Evolutionary conservation across 2,113 vertebrate genomes (phyloP).

Genomic region (Marcusenius ussheri): DNA sequence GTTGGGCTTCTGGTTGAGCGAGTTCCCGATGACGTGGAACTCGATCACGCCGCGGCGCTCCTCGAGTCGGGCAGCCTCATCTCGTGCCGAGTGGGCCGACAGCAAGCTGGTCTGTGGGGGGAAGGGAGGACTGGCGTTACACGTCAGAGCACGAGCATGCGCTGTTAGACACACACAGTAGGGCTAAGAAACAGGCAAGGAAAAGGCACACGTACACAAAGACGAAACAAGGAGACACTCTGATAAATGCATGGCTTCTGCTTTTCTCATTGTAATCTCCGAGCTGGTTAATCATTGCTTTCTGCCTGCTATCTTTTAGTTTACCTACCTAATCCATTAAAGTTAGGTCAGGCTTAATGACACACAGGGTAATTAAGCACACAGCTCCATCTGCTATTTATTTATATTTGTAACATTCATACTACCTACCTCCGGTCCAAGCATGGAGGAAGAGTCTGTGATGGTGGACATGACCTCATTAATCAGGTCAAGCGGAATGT

Average conservation of each 20-base stretch:
- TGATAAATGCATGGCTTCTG: neutral
- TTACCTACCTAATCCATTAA: neutral
- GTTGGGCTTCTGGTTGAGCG: slow-evolving; percentile 92
- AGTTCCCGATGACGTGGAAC: slow-evolving; percentile 95
- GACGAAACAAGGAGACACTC: neutral
- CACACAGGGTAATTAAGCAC: neutral
- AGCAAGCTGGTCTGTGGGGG: slow-evolving; percentile 79
- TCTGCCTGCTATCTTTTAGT: neutral
- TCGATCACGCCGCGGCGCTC: slow-evolving; percentile 93
- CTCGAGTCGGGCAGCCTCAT: slow-evolving; percentile 86
- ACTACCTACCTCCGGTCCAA: slow-evolving; percentile 76
- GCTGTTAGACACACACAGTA: neutral
- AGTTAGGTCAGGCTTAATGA: neutral
- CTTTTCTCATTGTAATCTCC: neutral
- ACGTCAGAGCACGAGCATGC: neutral
- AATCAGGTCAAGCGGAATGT: slow-evolving; percentile 94
- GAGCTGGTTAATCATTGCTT: neutral
- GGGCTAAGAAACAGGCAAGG: neutral
- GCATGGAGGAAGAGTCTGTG: slow-evolving; percentile 83
- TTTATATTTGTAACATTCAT: neutral
- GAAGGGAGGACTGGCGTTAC: neutral
- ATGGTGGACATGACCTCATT: slow-evolving; percentile 98
- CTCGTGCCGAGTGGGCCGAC: slow-evolving; percentile 87
- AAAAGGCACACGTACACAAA: neutral
- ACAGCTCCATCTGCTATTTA: neutral